Evolutionary conservation across 92 coral and sea anemone species (phyloP), one percentile per base, ranked within the genome.

Genomic region (Umimayanthus kanabou): DNA sequence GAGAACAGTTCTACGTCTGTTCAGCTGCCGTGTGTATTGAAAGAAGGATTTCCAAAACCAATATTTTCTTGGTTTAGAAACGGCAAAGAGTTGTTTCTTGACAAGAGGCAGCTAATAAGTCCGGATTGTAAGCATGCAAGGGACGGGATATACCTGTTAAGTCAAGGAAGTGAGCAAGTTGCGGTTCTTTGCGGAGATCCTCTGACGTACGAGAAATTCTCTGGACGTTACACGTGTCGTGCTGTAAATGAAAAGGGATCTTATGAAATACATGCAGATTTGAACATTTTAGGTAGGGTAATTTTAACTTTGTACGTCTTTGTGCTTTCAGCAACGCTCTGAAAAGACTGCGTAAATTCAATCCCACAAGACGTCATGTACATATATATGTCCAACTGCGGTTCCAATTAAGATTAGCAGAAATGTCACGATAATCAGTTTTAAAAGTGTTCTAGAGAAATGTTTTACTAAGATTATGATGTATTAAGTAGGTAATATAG

Each of bases 171-270:
- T 29, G 71, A 80, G 4, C 84, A 80, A 80, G 26, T 29, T 10
- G 58, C 61, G 45, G 84, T 80, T 28, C 39, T 80, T 22, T 80
- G 84, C 30, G 84, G 84, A 29, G 71, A 80, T 28, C 70, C 84
- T 53, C 29, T 80, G 8, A 57, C 9, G 4, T 80, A 53, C 47
- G 84, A 80, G 39, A 80, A 55, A 10, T 80, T 80, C n/a, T 80
- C 84, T 0, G 84, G 84, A 1, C 70, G 84, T 53, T 80, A 80
- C n/a, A 26, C 84, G 1, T 80, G 84, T 28, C 45, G 28, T 26
- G 84, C 84, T 57, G 71, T 15, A 29, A 80, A 80, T 43, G 5
- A 29, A 15, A 80, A 55, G 47, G 84, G 84, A 57, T 55, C 29
- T 26, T 9, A 80, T 55, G 84, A 80, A 7, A 80, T 80, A 10